Base-by-base conservation (phyloP, 1,140 invertebrate species). In the Aphelinus atriplicis region DNA sequence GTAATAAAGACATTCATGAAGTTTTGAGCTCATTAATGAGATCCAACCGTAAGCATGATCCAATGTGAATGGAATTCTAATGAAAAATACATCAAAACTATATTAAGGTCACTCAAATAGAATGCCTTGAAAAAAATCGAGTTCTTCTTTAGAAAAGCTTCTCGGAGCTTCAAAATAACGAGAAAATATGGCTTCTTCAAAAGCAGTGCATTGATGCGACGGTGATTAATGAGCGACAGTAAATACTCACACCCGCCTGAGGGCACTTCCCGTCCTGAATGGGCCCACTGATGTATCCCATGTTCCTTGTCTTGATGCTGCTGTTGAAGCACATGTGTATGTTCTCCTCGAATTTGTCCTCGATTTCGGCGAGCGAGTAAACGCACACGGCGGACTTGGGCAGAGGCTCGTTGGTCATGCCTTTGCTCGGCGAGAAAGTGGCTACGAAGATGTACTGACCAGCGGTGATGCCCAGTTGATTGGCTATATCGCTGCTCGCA, bases 241-340 rank as follows among this genome's bases (percentile, higher is more conserved):
- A 45, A 73, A 61, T 76, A 89, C 90, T 91, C 85, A 92, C 90
- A 50, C 95, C 95, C 58, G 93, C 94, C 79, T 90, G 91, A 3
- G 95, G 95, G 89, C 96, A 98, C 83, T 96, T 94, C 10, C 95
- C 95, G 86, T 96, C 95, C 78, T 94, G 91, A 80, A 96, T 96
- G 79, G 94, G 93, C 3, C 96, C 96, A 72, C 96, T 97, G 81
- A 98, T 94, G 84, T 97, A 97, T 42, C 94, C 95, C 92, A 98
- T 95, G 82, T 97, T 97, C 61, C 96, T 90, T 82, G 96, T 95
- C 78, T 95, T 95, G 71, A 94, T 94, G 79, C 94, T 97, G 45
- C 96, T 96, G 87, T 98, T 96, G 84, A 98, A 98, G 88, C 97
- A 99, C 92, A 96, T 95, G 84, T 97, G 95, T 80, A 98, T 97